Percentiles rank a stretch among this genome's conserved stretches.
Conservation (phyloP, 2,888 invertebrate species). For the Eumacrocentrus americanus region DNA sequence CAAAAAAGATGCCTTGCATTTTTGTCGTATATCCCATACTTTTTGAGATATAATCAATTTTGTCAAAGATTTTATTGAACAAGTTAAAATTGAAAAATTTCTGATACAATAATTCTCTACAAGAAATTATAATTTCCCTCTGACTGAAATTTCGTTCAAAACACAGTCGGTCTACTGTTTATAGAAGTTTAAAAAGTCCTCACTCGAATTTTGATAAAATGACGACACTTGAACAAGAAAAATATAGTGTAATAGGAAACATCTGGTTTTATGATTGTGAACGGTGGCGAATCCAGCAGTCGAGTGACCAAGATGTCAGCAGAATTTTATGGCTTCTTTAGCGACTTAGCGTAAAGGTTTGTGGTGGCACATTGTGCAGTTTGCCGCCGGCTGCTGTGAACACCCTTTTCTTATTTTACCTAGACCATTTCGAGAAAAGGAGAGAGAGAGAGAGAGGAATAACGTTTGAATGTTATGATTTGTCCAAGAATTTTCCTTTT, state of each 20-base stretch:
- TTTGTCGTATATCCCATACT: too few species aligned
- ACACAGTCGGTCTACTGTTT: too few species aligned
- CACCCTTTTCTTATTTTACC: constrained; percentile 19
- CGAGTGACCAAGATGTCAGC: constrained; percentile 36
- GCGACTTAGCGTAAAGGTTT: constrained; percentile 30
- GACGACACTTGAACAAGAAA: background rate
- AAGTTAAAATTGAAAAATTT: too few species aligned
- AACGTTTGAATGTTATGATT: background rate
- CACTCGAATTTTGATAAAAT: constrained; percentile 8
- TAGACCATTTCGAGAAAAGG: background rate
- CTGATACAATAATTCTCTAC: too few species aligned
- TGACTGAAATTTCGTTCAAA: too few species aligned
- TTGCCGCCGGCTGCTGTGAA: constrained; percentile 32
- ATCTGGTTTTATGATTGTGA: constrained; percentile 5
- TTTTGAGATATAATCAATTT: too few species aligned
- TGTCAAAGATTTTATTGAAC: too few species aligned
- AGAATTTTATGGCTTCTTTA: constrained; percentile 39
- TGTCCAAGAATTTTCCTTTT: background rate
- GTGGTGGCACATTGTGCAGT: constrained; percentile 15
- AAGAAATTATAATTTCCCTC: too few species aligned
- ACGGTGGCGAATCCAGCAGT: constrained; percentile 25
- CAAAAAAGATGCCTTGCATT: too few species aligned
- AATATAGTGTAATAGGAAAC: constrained; percentile 1
- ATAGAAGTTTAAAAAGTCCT: too few species aligned
- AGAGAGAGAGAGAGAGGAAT: background rate